Evolutionary conservation across 2,113 vertebrate genomes (phyloP).

Genomic region (Laticauda laticaudata): DNA sequence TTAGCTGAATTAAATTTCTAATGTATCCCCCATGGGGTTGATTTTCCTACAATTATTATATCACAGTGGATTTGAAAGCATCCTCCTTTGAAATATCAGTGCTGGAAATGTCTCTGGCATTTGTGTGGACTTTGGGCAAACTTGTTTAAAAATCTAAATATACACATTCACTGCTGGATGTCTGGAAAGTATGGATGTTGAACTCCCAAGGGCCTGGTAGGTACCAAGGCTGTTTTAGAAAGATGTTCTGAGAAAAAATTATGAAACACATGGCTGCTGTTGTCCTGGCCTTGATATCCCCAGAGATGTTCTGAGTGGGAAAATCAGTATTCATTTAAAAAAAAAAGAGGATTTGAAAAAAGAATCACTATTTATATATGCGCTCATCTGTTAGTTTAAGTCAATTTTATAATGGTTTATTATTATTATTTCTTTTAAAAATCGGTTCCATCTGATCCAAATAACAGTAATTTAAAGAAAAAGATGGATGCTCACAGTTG

Average conservation of each 20-base stretch:
- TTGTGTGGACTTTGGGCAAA: background rate
- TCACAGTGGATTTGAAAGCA: background rate
- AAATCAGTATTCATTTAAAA: background rate
- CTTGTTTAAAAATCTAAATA: background rate
- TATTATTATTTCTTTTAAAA: background rate
- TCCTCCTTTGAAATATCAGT: background rate
- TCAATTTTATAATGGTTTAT: background rate
- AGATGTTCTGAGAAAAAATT: background rate
- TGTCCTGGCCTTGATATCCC: background rate
- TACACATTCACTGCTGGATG: background rate
- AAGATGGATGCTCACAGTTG: background rate
- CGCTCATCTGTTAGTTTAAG: background rate
- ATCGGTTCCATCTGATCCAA: background rate
- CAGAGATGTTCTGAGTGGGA: background rate
- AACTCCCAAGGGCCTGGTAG: background rate
- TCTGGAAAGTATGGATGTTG: background rate
- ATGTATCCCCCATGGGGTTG: background rate
- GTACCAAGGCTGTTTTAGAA: background rate
- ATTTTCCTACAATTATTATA: background rate
- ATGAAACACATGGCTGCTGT: background rate
- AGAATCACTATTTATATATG: background rate
- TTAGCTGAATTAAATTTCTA: background rate
- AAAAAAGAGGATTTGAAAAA: background rate
- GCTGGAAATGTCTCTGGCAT: background rate
- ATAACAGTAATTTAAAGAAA: background rate